A percentile compares a stretch with the other conserved stretches of the same genome.
Evolutionary conservation across 1,140 invertebrate species (phyloP).

Genomic region (Ooceraea biroi): DNA sequence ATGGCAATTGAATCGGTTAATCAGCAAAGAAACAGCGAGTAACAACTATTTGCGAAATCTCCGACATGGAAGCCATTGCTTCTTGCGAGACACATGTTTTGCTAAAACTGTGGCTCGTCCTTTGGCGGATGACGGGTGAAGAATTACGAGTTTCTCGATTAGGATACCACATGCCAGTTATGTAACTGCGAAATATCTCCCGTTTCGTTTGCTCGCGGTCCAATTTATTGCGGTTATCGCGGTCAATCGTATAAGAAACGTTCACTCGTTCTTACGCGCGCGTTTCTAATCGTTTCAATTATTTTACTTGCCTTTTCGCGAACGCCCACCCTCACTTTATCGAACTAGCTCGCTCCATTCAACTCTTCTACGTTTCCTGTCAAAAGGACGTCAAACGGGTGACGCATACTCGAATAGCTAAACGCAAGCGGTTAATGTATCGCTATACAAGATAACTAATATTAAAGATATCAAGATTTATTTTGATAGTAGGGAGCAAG

Average conservation of each 20-base stretch:
- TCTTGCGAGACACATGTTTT: background rate
- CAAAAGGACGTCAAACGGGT: no score
- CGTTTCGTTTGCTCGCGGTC: background rate
- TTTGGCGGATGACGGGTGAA: background rate
- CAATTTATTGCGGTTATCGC: background rate
- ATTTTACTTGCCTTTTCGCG: background rate
- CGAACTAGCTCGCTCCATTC: background rate
- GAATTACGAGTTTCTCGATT: background rate
- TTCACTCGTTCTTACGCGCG: background rate
- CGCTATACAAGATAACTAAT: background rate
- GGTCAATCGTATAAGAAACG: conserved; percentile 2
- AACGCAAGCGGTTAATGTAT: background rate
- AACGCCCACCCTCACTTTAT: background rate
- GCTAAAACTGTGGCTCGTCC: background rate
- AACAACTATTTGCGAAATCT: background rate
- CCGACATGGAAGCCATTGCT: background rate
- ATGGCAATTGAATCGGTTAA: conserved; percentile 33
- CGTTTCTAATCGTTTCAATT: conserved; percentile 37
- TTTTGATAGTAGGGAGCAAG: background rate
- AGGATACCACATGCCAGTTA: background rate
- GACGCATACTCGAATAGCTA: background rate
- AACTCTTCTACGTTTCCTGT: background rate
- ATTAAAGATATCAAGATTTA: background rate
- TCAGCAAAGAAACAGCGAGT: conserved; percentile 2
- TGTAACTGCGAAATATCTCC: background rate